These are phyloP conservation scores for Seira musarum DNA, from an alignment of 2,888 invertebrate genomes.

Conservation along the genomic window DNA sequence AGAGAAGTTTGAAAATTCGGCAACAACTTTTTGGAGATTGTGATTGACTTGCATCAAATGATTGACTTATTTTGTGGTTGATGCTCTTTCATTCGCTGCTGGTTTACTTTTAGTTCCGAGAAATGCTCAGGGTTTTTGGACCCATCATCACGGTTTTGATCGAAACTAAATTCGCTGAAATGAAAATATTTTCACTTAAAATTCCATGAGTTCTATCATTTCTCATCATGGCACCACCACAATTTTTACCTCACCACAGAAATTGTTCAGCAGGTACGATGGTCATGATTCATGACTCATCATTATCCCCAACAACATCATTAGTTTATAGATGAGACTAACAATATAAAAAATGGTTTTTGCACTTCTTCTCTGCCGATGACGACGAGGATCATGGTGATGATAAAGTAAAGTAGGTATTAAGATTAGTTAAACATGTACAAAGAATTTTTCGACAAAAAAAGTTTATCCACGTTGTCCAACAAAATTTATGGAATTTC, in stretches of 20 bases:
- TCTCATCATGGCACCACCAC: background rate
- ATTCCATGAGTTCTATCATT: background rate
- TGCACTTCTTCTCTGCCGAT: no score
- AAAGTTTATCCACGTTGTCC: background rate
- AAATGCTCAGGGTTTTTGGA: background rate
- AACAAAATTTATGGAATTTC: constrained; percentile 15
- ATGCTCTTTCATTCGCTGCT: background rate
- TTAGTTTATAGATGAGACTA: constrained; percentile 23
- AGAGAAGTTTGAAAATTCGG: no score
- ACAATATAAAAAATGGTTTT: background rate
- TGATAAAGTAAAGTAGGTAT: background rate
- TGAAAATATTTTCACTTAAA: background rate
- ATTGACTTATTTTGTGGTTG: constrained; percentile 13
- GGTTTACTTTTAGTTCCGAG: background rate
- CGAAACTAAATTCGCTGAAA: background rate
- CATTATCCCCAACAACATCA: constrained; percentile 44
- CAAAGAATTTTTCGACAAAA: background rate
- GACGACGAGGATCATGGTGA: background rate
- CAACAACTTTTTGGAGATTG: background rate
- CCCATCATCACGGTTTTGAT: background rate
- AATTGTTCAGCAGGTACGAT: background rate
- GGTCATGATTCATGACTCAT: constrained; percentile 62
- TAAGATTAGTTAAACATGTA: background rate
- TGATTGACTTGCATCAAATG: background rate
- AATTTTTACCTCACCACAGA: constrained; percentile 1